These are phyloP conservation scores for Heterohyrax brucei DNA, from an alignment of 2,797 vertebrate species.

Conservation along the genomic window DNA sequence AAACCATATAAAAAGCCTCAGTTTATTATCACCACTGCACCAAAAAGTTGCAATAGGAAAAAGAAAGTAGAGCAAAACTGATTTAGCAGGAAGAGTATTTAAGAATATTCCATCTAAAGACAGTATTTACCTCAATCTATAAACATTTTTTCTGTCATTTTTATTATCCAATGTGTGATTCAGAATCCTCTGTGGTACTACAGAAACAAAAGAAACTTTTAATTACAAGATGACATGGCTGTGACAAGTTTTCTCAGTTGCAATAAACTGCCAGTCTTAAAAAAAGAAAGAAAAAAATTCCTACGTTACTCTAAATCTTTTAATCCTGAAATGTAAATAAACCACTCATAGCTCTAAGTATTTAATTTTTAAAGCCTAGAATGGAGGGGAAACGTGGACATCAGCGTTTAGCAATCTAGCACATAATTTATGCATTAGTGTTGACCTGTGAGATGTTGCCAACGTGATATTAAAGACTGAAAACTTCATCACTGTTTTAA, in stretches of 20 bases:
- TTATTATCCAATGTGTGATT: slow-evolving; percentile 75
- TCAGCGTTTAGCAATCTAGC: slow-evolving; percentile 4
- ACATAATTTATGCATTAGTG: not conserved
- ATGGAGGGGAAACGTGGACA: slow-evolving; percentile 14
- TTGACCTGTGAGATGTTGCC: not conserved
- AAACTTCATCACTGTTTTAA: not conserved
- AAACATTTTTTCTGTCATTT: slow-evolving; percentile 81
- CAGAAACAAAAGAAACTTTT: slow-evolving; percentile 83
- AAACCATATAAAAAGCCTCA: slow-evolving; percentile 50
- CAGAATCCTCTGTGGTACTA: slow-evolving; percentile 67
- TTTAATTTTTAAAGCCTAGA: slow-evolving; percentile 54
- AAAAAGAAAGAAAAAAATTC: slow-evolving; percentile 47
- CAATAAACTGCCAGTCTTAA: slow-evolving; percentile 18
- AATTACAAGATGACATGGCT: slow-evolving; percentile 61
- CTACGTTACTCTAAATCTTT: slow-evolving; percentile 14
- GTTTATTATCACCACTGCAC: slow-evolving; percentile 46
- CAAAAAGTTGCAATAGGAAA: not conserved
- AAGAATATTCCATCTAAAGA: slow-evolving; percentile 68
- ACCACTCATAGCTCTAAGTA: not conserved
- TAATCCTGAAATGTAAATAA: slow-evolving; percentile 71
- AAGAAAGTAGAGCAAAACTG: slow-evolving; percentile 46
- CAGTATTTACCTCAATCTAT: slow-evolving; percentile 61
- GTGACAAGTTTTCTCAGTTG: slow-evolving; percentile 62
- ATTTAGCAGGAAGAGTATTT: slow-evolving; percentile 54
- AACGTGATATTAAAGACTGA: not conserved